Base-by-base conservation (phyloP, 2,113 vertebrate species). In the Mohoua ochrocephala region DNA sequence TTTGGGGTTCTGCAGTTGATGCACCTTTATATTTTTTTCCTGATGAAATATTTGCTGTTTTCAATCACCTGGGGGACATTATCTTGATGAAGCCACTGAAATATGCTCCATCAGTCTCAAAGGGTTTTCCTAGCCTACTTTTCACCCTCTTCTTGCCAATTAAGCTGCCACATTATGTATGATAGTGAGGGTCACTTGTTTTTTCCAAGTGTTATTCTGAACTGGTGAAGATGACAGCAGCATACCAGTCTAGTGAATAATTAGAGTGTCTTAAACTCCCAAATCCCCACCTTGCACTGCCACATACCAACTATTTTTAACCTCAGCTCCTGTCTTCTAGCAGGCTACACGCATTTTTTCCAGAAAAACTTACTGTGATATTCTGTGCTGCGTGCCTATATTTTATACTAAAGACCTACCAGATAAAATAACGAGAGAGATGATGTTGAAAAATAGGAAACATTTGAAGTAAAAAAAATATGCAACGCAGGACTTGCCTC, bases 141-240 rank as follows among this genome's bases (percentile, higher is more conserved):
- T 98, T 98, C 98, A 98, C 98, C 98, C 94, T 98, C 98, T 98
- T 98, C 98, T 98, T 98, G 98, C 98, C 98, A 99, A 99, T 99
- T 99, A 99, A 99, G 98, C 98, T 98, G 98, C 98, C 98, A 99
- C 98, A 99, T 99, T 99, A 99, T 99, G 98, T 99, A 99, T 99
- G 99, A 99, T 98, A 98, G 98, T 91, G 97, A 98, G 97, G 98
- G 98, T 98, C 98, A 99, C 98, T 98, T 98, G 98, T 97, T 97
- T 98, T 98, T 95, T 98, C 97, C 97, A 93, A 97, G 97, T 97
- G 97, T 97, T 98, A 97, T 97, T 98, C 97, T 97, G 98, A 96
- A 97, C 97, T 97, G 98, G 98, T 98, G 98, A 98, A 97, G 97
- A 98, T 99, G 99, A 99, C 98, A 98, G 98, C 98, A 98, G 97